Evolutionary conservation across 1,140 invertebrate genomes (phyloP).

Genomic region (Oryctes rhinoceros): DNA sequence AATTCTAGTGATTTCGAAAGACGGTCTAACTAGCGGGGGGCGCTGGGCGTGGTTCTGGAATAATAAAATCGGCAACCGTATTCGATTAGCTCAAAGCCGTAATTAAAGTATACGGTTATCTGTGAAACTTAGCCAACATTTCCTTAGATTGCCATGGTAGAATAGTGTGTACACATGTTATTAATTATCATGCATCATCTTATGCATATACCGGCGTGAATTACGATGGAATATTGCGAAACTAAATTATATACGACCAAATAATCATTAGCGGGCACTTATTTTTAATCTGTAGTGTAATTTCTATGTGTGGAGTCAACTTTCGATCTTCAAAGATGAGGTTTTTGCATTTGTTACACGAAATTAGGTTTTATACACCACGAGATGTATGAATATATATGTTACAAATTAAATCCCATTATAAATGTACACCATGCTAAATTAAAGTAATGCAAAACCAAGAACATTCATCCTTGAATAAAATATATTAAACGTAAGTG

Average conservation of each 20-base stretch:
- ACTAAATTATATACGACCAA: not conserved
- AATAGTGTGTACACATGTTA: not conserved
- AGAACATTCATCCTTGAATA: too few relatives aligned
- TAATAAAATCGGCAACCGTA: slow-evolving; percentile 1
- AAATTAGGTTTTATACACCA: too few relatives aligned
- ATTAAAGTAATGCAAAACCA: too few relatives aligned
- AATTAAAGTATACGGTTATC: not conserved
- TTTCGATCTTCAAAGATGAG: not conserved
- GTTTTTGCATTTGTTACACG: too few relatives aligned
- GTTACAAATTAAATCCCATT: too few relatives aligned
- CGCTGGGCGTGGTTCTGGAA: slow-evolving; percentile 17
- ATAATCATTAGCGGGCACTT: not conserved
- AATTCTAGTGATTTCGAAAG: not conserved
- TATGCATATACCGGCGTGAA: not conserved
- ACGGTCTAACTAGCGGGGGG: not conserved
- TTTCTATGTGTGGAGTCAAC: not conserved
- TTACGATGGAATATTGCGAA: not conserved
- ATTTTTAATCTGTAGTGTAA: not conserved
- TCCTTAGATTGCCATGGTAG: not conserved
- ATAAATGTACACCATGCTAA: too few relatives aligned
- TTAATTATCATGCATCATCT: not conserved
- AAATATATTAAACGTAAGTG: too few relatives aligned
- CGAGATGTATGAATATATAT: too few relatives aligned
- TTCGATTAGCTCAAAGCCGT: not conserved
- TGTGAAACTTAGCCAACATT: not conserved